Percentiles rank a stretch among this genome's conserved stretches.
Evolutionary conservation across 1,140 invertebrate genomes (phyloP).

Genomic region (Liolophura sinensis): DNA sequence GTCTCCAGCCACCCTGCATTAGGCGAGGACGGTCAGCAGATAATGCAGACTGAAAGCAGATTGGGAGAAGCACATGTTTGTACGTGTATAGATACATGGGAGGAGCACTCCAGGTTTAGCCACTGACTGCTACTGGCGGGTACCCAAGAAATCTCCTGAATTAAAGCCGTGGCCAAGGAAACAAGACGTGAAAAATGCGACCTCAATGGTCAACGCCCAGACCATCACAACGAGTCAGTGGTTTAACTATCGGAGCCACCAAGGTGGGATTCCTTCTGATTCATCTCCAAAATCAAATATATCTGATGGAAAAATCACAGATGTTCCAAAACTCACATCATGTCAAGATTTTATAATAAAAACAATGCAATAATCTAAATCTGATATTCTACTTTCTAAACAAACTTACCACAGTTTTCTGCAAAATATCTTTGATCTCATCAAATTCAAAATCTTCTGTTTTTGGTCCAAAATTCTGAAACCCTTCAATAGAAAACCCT

Average conservation of each 20-base stretch:
- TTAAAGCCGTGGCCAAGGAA: too few relatives aligned
- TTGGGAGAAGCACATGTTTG: too few relatives aligned
- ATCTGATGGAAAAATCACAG: not conserved
- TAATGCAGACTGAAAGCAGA: constrained; percentile 40
- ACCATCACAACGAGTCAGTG: too few relatives aligned
- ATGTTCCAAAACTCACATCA: not conserved
- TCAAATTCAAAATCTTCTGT: constrained; percentile 64
- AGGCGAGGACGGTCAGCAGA: constrained; percentile 69
- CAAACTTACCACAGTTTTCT: constrained; percentile 54
- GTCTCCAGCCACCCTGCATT: constrained; percentile 72
- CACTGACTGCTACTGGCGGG: too few relatives aligned
- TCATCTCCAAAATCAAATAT: not conserved
- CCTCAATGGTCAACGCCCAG: too few relatives aligned
- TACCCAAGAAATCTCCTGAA: too few relatives aligned
- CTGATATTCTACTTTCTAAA: not conserved
- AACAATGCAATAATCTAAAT: not conserved
- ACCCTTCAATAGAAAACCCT: constrained; percentile 80
- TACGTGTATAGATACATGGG: too few relatives aligned
- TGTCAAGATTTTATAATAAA: too few relatives aligned
- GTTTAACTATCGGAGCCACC: too few relatives aligned
- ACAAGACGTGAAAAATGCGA: too few relatives aligned
- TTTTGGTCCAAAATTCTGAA: constrained; percentile 71
- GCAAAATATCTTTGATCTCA: constrained; percentile 67
- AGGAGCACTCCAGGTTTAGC: too few relatives aligned
- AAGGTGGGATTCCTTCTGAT: too few relatives aligned